Evolutionary conservation across 2,113 vertebrate genomes (phyloP), one percentile per base, ranked within the genome.

Genomic region (Stegostoma tigrinum): DNA sequence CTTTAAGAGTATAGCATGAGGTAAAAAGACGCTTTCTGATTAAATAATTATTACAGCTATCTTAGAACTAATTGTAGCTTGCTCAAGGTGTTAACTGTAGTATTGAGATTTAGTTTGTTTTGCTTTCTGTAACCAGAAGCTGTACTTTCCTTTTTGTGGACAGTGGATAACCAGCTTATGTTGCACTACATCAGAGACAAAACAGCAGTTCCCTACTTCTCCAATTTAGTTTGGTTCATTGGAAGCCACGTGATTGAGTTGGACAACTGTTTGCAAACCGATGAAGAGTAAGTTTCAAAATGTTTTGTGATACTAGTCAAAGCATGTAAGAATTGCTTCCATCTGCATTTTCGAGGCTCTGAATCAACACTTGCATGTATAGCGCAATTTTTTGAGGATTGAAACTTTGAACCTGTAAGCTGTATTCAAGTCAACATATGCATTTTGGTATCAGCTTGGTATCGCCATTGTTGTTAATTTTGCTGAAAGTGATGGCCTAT

Each of bases 141-240:
- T 64, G 15, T 80, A 4, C 48, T 52, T 52, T 95, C 7, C 55
- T 30, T 95, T 95, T 95, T 95, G 27, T 93, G 66, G 27, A 52
- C 97, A 99, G 99, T 99, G 98, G 98, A 99, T 97, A 99, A 99
- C 98, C 99, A 99, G 97, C 98, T 99, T 96, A 99, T 99, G 99
- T 97, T 99, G 96, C 99, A 99, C 97, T 99, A 99, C 96, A 99
- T 99, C 96, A 97, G 99, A 96, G 99, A 99, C 97, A 99, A 99
- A 97, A 99, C 99, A 0, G 99, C 99, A 0, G 99, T 99, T 64
- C 99, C 99, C 0, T 99, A 99, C 97, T 99, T 99, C 97, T 99
- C 99, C 97, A 99, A 99, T 97, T 97, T 99, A 87, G 99, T 99
- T 95, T 99, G 99, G 99, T 99, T 99, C 96, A 99, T 99, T 72